Conservation (phyloP, 2,113 vertebrate species). For the Lota lota region DNA sequence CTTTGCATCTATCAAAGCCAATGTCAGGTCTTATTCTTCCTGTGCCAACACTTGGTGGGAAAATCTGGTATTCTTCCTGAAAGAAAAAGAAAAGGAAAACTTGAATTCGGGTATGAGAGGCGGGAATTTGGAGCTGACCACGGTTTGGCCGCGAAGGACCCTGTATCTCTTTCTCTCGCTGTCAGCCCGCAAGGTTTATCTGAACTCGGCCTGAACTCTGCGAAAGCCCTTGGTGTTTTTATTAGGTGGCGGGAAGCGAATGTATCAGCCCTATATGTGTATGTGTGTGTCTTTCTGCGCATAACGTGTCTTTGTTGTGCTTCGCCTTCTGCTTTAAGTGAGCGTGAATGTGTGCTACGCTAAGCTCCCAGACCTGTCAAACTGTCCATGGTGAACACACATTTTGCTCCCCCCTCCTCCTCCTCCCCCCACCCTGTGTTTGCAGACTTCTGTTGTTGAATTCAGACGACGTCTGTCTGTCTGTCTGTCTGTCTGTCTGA, state of each 20-base stretch:
- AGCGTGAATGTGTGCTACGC: too few relatives aligned
- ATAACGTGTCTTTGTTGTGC: too few relatives aligned
- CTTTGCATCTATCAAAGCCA: slow-evolving; percentile 35
- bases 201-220: slow-evolving; percentile 62
- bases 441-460: slow-evolving; percentile 23
- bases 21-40: slow-evolving; percentile 41
- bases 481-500: background rate
- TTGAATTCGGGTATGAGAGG: slow-evolving; percentile 68
- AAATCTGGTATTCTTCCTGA: slow-evolving; percentile 50
- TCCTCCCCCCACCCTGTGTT: slow-evolving; percentile 17
- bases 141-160: slow-evolving; percentile 54
- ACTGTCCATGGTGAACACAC: too few relatives aligned
- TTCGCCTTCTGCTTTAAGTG: too few relatives aligned
- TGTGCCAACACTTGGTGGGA: slow-evolving; percentile 54
- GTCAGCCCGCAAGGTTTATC: slow-evolving; percentile 34
- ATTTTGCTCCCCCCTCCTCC: background rate
- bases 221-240: slow-evolving; percentile 19
- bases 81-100: slow-evolving; percentile 43
- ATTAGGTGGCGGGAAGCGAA: background rate
- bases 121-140: slow-evolving; percentile 54
- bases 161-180: slow-evolving; percentile 34
- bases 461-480: background rate
- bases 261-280: slow-evolving; percentile 24
- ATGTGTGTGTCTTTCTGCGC: background rate
- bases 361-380: too few relatives aligned